Evolutionary conservation across 2,797 vertebrate species (phyloP).

Genomic region (Lateolabrax maculatus): DNA sequence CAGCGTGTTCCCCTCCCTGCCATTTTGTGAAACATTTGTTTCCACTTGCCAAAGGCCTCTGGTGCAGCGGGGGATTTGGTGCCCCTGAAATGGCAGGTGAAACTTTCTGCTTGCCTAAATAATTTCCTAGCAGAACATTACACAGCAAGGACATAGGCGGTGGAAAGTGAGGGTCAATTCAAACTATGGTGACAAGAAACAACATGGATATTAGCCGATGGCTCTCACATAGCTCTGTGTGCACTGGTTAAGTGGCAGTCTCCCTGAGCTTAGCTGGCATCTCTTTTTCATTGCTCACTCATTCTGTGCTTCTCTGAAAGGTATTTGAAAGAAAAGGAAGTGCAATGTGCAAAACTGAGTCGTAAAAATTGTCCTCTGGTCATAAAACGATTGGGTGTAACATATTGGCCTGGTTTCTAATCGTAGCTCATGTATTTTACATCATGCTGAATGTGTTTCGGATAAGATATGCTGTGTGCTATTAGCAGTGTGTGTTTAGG

Average conservation of each 20-base stretch:
- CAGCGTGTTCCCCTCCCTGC: constrained; percentile 88
- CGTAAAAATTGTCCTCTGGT: constrained; percentile 44
- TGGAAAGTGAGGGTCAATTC: constrained; percentile 71
- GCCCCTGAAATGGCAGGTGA: constrained; percentile 86
- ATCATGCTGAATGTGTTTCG: constrained; percentile 31
- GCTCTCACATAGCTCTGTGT: constrained; percentile 47
- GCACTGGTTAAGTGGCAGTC: constrained; percentile 68
- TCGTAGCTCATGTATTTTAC: constrained; percentile 31
- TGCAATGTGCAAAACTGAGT: constrained; percentile 60
- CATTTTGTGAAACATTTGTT: constrained; percentile 87
- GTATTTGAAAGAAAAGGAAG: constrained; percentile 39
- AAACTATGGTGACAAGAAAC: constrained; percentile 71
- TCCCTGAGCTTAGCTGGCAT: constrained; percentile 70
- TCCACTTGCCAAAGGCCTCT: constrained; percentile 85
- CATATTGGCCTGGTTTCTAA: constrained; percentile 35
- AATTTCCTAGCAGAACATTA: constrained; percentile 85
- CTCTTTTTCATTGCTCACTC: constrained; percentile 54
- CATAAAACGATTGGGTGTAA: constrained; percentile 32
- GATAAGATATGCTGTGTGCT: constrained; percentile 33
- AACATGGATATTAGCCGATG: constrained; percentile 65
- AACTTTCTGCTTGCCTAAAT: constrained; percentile 88
- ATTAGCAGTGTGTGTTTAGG: constrained; percentile 45
- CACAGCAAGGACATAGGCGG: constrained; percentile 66
- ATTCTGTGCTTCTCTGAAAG: constrained; percentile 49
- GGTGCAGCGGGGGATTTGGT: constrained; percentile 77